Conservation (phyloP, 2,113 vertebrate genomes). For the Jacana jacana region DNA sequence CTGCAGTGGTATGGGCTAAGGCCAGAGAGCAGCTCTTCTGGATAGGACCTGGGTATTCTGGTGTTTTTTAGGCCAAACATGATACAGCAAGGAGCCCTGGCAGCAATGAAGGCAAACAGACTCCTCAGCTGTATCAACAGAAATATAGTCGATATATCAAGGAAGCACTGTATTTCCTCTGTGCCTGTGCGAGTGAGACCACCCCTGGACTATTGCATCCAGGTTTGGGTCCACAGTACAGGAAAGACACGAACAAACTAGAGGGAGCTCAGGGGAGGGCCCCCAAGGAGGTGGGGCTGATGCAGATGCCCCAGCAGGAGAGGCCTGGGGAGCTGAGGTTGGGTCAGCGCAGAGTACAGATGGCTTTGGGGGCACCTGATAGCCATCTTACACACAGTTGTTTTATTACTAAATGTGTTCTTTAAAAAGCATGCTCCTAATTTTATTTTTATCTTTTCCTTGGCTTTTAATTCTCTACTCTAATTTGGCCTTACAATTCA, state of each 20-base stretch:
- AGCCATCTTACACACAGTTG: background rate
- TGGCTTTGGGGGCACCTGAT: background rate
- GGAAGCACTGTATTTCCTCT: background rate
- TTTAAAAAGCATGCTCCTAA: background rate
- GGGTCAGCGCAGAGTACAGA: background rate
- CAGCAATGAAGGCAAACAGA: background rate
- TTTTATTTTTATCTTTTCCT: background rate
- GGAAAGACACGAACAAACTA: background rate
- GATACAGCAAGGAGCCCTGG: background rate
- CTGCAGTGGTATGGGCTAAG: background rate
- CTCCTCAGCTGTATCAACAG: background rate
- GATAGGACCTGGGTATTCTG: background rate
- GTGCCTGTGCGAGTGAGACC: background rate
- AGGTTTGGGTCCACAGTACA: background rate
- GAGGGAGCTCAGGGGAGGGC: background rate
- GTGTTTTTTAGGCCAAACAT: background rate
- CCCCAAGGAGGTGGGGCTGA: background rate
- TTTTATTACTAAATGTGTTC: background rate
- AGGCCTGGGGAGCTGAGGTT: background rate
- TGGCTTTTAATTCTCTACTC: background rate
- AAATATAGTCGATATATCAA: background rate
- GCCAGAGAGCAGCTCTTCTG: background rate
- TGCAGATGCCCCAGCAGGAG: background rate
- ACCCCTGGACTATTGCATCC: background rate
- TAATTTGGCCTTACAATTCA: background rate